Evolutionary conservation across 2,888 invertebrate species (phyloP), one percentile per base, ranked within the genome.

Genomic region (Tachystola acroxantha): DNA sequence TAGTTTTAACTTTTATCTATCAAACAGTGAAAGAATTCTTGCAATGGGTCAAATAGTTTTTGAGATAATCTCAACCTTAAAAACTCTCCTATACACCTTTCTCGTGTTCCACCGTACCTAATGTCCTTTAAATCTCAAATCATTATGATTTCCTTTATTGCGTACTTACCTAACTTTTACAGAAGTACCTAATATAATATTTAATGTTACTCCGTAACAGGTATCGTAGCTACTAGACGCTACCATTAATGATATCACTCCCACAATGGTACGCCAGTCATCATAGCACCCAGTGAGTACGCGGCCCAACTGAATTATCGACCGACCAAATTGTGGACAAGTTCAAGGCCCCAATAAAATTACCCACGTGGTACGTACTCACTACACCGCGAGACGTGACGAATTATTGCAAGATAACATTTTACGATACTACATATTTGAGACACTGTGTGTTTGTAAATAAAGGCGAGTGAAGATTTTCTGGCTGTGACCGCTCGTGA

Each of bases 281-380:
- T 66, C 58, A 60, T 52, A 46, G 58, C 54, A 48, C 51, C 54
- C 53, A 53, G 51, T 63, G 64, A 63, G 57, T 53, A 57, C 57
- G 63, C 55, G 58, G 59, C 60, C 63, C 65, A 70, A 78, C 60
- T 63, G 65, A 70, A 78, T 73, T 81, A 84, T 84, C 82, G 84
- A 84, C 80, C 82, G 74, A 61, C 75, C 64, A 72, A 82, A 80
- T 74, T 71, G 73, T 71, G 57, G 64, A 55, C 75, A 84, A 80
- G 85, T 86, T 85, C 85, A 84, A 84, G 85, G 84, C 62, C 75
- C 70, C 71, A 69, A 80, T 81, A 80, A 82, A 80, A 71, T 64
- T 69, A 68, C 66, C 72, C 71, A 64, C 74, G 71, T 73, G 67
- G 55, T 53, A 47, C 52, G 45, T 45, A 34, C 47, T 32, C 47